Conservation (phyloP, 1,140 invertebrate species). For the Chlorops oryzae region DNA sequence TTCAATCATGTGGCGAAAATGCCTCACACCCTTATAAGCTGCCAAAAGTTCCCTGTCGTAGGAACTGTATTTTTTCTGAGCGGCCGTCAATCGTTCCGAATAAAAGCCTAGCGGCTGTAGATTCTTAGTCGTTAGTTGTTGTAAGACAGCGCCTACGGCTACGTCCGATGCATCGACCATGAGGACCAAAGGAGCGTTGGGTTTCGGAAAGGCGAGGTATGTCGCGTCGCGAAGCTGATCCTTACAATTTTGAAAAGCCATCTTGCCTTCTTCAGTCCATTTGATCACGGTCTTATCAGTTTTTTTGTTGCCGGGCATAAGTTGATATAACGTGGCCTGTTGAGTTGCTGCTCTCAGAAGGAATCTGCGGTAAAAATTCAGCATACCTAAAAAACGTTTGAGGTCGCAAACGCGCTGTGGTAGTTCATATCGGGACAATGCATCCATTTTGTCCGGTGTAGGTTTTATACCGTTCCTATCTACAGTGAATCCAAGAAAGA, state of each 20-base stretch:
- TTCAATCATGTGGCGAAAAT: conserved; percentile 24
- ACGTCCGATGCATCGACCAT: conserved; percentile 33
- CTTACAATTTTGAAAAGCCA: no score
- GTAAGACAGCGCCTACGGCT: conserved; percentile 28
- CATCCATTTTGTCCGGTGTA: no score
- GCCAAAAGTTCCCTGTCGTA: conserved; percentile 42
- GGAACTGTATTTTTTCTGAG: conserved; percentile 34
- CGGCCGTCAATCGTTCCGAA: conserved; percentile 29
- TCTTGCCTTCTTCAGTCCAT: no score
- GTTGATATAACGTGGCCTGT: conserved; percentile 23
- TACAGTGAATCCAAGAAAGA: no score
- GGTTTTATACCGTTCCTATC: no score
- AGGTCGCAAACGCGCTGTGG: conserved; percentile 22
- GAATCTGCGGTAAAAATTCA: conserved; percentile 32
- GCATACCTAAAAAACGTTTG: conserved; percentile 36
- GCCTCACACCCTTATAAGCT: conserved; percentile 22
- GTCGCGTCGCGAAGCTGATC: no score
- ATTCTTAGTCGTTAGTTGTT: conserved; percentile 20
- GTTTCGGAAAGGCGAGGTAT: conserved; percentile 22
- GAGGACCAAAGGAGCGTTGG: conserved; percentile 9
- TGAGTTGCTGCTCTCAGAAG: conserved; percentile 19
- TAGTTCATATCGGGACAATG: no score
- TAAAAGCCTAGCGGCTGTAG: conserved; percentile 45
- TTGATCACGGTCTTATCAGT: no score
- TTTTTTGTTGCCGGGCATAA: conserved; percentile 30